Base-by-base conservation (phyloP, 2,888 invertebrate genomes). In the Clanis bilineata region DNA sequence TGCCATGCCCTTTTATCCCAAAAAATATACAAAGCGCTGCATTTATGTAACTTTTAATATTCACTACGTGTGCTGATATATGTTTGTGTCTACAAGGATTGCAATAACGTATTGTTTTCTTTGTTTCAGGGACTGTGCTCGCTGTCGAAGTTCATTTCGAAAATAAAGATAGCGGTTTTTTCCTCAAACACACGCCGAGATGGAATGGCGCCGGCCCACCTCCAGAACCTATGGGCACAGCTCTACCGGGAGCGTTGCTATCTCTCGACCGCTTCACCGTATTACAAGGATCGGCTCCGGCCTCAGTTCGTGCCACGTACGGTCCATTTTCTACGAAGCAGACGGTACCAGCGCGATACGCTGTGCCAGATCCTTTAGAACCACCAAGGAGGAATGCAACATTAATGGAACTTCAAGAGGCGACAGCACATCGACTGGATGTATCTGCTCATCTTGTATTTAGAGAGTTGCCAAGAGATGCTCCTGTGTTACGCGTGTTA, bases 311-410 rank as follows among this genome's bases (percentile, higher is more conserved):
- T 63, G 98, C 98, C 56, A 97, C 96, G 43, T 98, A 98, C 81
- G 98, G 98, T 3, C 98, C 98, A 6, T 98, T 98, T 89, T 97
- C 97, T 71, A 98, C 98, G 59, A 98, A 98, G 80, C 98, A 98
- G 88, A 98, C 98, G 0, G 97, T 98, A 41, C 97, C 98, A 41
- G 97, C 97, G 1, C 93, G 96, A 55, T 97, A 97, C 80, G 96
- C 97, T 63, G 97, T 97, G 56, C 97, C 97, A 5, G 97, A 97
- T 85, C 95, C 96, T 0, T 86, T 96, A 64, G 96, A 96, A 75
- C 93, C 94, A 32, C 93, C 94, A 1, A 79, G 80, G 61, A 82
- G 93, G 76, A 94, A 94, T 72, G 93, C 94, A 1, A 93, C 94
- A 22, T 85, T 96, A 62, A 74, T 85, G 21, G 91, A 92, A 72